Percentiles rank a stretch among this genome's conserved stretches.
phyloP scores from a whole-genome alignment of 37 sponge, comb jelly and placozoan genomes.

The Diacarnus erythraeanus region DNA sequence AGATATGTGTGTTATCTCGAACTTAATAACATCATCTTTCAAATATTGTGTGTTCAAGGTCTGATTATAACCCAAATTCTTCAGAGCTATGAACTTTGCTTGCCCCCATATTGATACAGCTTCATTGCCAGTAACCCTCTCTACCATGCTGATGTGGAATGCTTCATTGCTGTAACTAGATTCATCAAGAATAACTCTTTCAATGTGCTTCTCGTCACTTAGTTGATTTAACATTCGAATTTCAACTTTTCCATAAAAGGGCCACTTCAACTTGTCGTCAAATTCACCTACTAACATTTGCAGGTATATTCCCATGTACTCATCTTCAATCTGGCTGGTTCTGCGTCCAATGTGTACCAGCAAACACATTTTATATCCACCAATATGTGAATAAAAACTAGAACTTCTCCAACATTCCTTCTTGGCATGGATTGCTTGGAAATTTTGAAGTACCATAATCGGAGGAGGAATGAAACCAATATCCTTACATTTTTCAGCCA shows the following conservation, averaged over 20 bases:
- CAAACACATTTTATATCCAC: constrained; percentile 58
- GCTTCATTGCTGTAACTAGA: not conserved
- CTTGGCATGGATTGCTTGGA: not conserved
- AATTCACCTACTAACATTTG: constrained; percentile 48
- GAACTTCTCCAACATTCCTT: constrained; percentile 31
- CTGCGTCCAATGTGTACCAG: not conserved
- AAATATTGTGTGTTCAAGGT: not conserved
- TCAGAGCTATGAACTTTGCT: not conserved
- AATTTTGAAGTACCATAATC: constrained; percentile 1
- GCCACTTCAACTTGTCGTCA: constrained; percentile 50
- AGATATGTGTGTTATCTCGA: too few species aligned
- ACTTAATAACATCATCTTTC: not conserved
- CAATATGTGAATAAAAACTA: constrained; percentile 42
- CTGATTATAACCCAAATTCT: not conserved
- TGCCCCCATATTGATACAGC: not conserved
- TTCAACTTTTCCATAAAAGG: constrained; percentile 37
- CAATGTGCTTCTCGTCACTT: not conserved
- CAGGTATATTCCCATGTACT: constrained; percentile 27
- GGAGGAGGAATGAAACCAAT: constrained; percentile 18
- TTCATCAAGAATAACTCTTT: not conserved
- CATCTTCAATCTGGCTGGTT: not conserved
- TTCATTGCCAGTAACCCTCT: not conserved
- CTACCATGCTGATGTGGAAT: not conserved
- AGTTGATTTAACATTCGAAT: constrained; percentile 57
- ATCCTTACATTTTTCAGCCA: not conserved